These are phyloP conservation scores for Piliocolobus tephrosceles DNA, from an alignment of 2,113 vertebrate species.

Conservation along the genomic window DNA sequence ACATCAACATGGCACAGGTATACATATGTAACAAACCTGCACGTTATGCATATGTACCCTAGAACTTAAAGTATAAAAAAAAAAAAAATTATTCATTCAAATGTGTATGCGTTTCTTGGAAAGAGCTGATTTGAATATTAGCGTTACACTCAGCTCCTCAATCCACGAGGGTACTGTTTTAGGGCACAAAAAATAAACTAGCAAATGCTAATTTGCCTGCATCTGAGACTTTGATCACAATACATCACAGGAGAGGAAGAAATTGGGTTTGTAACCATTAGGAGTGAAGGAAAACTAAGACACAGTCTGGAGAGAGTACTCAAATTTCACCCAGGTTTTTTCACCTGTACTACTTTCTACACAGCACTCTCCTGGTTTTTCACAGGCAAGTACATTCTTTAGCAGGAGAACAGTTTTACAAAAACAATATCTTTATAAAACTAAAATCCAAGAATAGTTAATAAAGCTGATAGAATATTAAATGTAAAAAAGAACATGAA, in stretches of 20 bases:
- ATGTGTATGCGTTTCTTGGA: neutral
- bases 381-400: neutral
- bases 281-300: neutral
- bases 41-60: too few species aligned
- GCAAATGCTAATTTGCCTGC: neutral
- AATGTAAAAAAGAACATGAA: neutral
- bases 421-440: neutral
- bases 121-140: neutral
- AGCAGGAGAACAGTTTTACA: neutral
- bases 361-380: neutral
- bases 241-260: neutral
- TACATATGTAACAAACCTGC: too few species aligned
- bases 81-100: neutral
- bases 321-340: neutral
- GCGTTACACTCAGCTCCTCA: neutral
- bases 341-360: neutral
- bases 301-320: neutral
- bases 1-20: too few species aligned
- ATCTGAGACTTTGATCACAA: neutral
- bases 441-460: neutral
- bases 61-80: too few species aligned
- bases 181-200: neutral
- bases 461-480: neutral
- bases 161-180: accelerated
- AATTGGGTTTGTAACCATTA: neutral